A percentile compares a stretch with the other conserved stretches of the same genome.
Evolutionary conservation across 2,888 invertebrate genomes (phyloP).

Genomic region (Stenolophus ochropezus): DNA sequence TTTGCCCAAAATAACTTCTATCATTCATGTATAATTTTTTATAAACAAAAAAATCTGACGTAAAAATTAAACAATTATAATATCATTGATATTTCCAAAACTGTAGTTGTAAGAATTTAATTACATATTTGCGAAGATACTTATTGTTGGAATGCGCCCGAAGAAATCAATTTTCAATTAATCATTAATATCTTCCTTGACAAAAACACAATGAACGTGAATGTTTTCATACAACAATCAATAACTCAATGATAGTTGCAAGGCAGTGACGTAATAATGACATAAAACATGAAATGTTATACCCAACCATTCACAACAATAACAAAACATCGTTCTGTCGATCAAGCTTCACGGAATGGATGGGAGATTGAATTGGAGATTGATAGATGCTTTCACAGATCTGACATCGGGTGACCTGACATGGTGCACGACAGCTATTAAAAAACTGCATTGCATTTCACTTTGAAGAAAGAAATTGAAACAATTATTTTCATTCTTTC

Average conservation of each 20-base stretch:
- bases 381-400: not conserved
- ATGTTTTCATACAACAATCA: not conserved
- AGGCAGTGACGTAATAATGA: not conserved
- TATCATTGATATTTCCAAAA: not conserved
- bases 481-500: too few relatives aligned
- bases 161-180: not conserved
- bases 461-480: too few relatives aligned
- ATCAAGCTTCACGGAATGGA: not conserved
- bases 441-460: not conserved
- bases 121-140: not conserved
- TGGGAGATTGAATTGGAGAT: not conserved
- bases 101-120: not conserved
- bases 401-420: not conserved
- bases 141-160: not conserved
- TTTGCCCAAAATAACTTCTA: too few relatives aligned
- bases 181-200: conserved; percentile 10
- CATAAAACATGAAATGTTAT: conserved; percentile 9
- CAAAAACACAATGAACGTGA: conserved; percentile 7
- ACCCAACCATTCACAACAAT: not conserved
- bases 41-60: too few relatives aligned
- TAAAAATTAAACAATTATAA: not conserved
- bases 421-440: not conserved
- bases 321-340: not conserved
- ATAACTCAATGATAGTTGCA: not conserved
- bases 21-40: too few relatives aligned